Percentiles rank a stretch among this genome's conserved stretches.
These are phyloP conservation scores for Phylloscopus collybita DNA, from an alignment of 2,797 vertebrate genomes.

Conservation along the genomic window DNA sequence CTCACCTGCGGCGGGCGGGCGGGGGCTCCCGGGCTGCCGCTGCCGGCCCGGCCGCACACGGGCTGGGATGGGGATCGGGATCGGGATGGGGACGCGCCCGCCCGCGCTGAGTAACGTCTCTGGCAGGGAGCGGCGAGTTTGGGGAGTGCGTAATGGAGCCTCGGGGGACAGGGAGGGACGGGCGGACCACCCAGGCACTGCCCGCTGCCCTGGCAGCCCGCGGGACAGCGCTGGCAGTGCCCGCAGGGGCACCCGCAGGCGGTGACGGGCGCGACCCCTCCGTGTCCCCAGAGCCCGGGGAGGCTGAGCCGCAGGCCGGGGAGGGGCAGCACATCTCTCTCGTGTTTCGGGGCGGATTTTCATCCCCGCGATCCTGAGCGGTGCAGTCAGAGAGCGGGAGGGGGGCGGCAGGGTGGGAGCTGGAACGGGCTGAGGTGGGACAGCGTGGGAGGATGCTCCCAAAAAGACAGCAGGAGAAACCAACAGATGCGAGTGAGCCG, in stretches of 20 bases:
- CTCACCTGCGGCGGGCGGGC: not conserved
- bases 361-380: not conserved
- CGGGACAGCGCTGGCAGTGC: not conserved
- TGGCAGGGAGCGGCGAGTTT: not conserved
- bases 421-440: not conserved
- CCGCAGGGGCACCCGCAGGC: not conserved
- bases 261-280: not conserved
- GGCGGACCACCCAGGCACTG: not conserved
- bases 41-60: not conserved
- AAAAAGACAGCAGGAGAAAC: not conserved
- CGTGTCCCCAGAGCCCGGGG: not conserved
- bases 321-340: not conserved
- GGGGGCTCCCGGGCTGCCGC: no score
- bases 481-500: not conserved
- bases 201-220: not conserved
- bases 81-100: not conserved
- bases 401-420: not conserved
- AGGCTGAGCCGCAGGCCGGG: not conserved
- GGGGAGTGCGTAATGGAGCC: conserved; percentile 4
- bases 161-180: not conserved
- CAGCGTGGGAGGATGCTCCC: not conserved
- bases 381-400: not conserved
- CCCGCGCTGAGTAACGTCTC: not conserved
- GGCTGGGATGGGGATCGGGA: not conserved
- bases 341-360: not conserved